These are phyloP conservation scores for Acropternis orthonyx DNA, from an alignment of 2,797 vertebrate genomes.

Conservation along the genomic window DNA sequence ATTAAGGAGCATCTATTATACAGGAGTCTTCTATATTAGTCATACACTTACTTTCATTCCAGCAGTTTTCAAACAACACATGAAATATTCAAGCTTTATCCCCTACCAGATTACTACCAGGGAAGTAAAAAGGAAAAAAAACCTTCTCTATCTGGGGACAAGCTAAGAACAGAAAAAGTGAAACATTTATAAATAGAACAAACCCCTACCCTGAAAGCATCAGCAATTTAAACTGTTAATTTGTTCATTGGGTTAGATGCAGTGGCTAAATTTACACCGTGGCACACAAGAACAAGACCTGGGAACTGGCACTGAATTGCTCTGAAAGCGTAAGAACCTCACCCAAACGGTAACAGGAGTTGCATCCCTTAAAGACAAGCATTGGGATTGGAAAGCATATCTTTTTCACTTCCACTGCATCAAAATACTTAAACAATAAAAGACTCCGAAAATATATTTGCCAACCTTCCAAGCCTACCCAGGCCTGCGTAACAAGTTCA, in stretches of 20 bases:
- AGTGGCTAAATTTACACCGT: not conserved
- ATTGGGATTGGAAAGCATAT: not conserved
- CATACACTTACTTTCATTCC: slow-evolving; percentile 14
- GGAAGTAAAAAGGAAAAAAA: not conserved
- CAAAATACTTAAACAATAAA: not conserved
- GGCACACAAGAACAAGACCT: not conserved
- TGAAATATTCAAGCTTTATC: not conserved
- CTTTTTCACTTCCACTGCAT: not conserved
- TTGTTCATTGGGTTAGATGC: not conserved
- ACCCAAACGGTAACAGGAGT: not conserved
- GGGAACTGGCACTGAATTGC: not conserved
- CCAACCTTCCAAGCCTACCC: not conserved
- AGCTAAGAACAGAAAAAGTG: not conserved
- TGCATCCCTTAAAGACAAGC: not conserved
- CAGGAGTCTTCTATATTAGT: not conserved
- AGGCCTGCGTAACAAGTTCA: not conserved
- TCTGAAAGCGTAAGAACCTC: not conserved
- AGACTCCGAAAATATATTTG: accelerated
- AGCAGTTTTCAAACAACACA: not conserved
- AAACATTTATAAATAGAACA: not conserved
- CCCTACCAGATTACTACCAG: not conserved
- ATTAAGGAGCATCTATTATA: slow-evolving; percentile 15
- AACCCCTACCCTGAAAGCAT: not conserved
- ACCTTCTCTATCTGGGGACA: not conserved
- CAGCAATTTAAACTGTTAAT: not conserved